Conservation (phyloP, 2,888 invertebrate genomes). For the Athetis lepigone region DNA sequence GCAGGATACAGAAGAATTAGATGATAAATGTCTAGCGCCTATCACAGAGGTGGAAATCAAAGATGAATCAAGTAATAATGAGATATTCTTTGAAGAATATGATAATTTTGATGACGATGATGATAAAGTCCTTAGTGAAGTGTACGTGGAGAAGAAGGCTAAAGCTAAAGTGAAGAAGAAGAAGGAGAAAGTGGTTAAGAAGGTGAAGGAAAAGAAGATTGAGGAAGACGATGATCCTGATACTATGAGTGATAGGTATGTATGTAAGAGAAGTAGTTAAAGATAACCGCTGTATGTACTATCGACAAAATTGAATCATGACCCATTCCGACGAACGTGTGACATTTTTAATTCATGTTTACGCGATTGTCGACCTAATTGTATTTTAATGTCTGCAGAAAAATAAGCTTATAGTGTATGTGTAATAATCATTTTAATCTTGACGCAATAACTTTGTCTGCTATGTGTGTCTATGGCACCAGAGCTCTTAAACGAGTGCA, state of each 20-base stretch:
- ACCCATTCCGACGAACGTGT: too few species aligned
- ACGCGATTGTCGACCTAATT: too few species aligned
- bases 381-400: too few species aligned
- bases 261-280: conserved; percentile 3
- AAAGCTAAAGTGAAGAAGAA: conserved; percentile 62
- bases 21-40: conserved; percentile 30
- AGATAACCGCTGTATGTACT: too few species aligned
- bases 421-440: too few species aligned
- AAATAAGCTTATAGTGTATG: too few species aligned
- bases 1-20: conserved; percentile 1
- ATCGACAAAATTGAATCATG: too few species aligned
- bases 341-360: too few species aligned
- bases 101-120: conserved; percentile 76
- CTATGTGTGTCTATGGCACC: too few species aligned
- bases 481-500: too few species aligned
- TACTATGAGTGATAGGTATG: conserved; percentile 77
- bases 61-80: conserved; percentile 69
- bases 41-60: conserved; percentile 70
- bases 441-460: too few species aligned
- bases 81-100: conserved; percentile 78
- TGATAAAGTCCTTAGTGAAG: conserved; percentile 76
- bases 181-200: conserved; percentile 58
- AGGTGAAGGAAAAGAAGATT: conserved; percentile 54
- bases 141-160: conserved; percentile 66
- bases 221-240: conserved; percentile 67